These are phyloP conservation scores for Pseudonaja textilis DNA, from an alignment of 2,113 vertebrate species.

Conservation along the genomic window DNA sequence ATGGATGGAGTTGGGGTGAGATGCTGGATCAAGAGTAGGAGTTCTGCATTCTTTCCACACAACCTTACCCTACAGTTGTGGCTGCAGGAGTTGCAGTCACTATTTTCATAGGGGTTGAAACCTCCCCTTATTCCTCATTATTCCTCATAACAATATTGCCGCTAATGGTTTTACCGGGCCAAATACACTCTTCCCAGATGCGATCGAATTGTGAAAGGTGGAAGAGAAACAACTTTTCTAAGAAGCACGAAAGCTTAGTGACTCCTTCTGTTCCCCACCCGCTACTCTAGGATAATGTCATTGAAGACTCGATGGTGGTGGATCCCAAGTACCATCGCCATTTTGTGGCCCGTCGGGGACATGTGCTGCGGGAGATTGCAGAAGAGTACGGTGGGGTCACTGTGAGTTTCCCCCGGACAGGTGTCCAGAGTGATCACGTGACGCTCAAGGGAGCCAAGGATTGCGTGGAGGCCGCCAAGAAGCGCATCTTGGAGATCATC, in stretches of 20 bases:
- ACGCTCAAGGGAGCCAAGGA: constrained; percentile 79
- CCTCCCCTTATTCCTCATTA: background rate
- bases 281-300: constrained; percentile 71
- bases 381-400: constrained; percentile 81
- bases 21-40: background rate
- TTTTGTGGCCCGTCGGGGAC: constrained; percentile 75
- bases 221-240: background rate
- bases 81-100: background rate
- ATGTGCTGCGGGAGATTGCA: constrained; percentile 75
- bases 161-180: background rate
- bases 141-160: background rate
- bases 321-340: constrained; percentile 76
- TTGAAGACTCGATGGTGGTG: constrained; percentile 77
- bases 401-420: constrained; percentile 77
- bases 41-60: background rate
- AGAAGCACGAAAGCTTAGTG: background rate
- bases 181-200: background rate
- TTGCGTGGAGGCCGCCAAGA: constrained; percentile 78
- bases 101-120: background rate
- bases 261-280: background rate
- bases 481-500: constrained; percentile 76
- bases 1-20: background rate
- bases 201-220: background rate
- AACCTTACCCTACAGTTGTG: background rate
- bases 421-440: constrained; percentile 72